phyloP scores from a whole-genome alignment of 2,888 invertebrate genomes.

The Molorchus minor region DNA sequence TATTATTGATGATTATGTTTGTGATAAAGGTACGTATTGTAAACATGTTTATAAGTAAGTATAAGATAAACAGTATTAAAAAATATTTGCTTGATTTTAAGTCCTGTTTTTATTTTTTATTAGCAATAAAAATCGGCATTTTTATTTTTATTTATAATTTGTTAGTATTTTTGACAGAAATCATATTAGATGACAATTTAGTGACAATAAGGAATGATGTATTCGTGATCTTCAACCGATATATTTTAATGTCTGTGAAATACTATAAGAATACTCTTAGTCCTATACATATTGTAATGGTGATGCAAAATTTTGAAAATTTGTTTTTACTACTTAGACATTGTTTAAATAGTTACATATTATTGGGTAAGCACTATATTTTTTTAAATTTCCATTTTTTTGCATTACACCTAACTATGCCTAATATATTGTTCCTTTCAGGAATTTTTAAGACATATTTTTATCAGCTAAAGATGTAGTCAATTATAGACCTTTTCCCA shows the following conservation, averaged over 20 bases:
- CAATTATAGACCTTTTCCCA: too few relatives aligned
- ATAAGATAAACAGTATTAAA: slow-evolving; percentile 16
- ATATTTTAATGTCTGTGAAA: neutral
- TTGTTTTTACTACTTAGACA: too few relatives aligned
- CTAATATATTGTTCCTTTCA: too few relatives aligned
- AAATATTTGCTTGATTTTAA: neutral
- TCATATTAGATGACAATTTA: slow-evolving; percentile 12
- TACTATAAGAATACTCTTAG: neutral
- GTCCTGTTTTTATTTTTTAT: slow-evolving; percentile 4
- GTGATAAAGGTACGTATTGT: neutral
- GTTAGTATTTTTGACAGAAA: neutral
- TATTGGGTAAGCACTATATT: too few relatives aligned
- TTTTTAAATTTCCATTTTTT: too few relatives aligned
- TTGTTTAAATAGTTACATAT: too few relatives aligned
- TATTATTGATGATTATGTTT: slow-evolving; percentile 5
- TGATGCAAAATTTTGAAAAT: too few relatives aligned
- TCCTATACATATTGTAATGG: too few relatives aligned
- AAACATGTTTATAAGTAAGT: neutral
- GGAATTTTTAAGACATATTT: too few relatives aligned
- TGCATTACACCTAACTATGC: too few relatives aligned
- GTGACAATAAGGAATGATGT: slow-evolving; percentile 13
- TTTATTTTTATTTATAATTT: slow-evolving; percentile 9
- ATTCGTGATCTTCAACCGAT: slow-evolving; percentile 8
- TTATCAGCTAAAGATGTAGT: too few relatives aligned
- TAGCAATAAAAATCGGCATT: slow-evolving; percentile 16